Evolutionary conservation across 1,140 invertebrate species (phyloP).

Genomic region (Lithobius niger): DNA sequence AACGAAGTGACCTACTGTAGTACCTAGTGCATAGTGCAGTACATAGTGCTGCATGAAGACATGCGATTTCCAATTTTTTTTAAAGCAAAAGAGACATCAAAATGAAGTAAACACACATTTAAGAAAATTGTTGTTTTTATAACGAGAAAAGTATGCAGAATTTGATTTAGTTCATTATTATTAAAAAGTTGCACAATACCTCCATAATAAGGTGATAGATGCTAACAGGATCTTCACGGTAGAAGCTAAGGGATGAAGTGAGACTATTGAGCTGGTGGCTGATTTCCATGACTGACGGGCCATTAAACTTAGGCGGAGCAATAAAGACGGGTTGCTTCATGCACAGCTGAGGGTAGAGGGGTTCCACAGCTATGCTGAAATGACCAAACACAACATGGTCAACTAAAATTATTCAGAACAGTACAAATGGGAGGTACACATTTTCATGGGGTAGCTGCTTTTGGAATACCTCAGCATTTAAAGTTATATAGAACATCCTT

Average conservation of each 20-base stretch:
- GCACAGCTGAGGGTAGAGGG: conserved; percentile 79
- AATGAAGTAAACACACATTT: not conserved
- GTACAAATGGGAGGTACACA: too few relatives aligned
- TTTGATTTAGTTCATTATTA: not conserved
- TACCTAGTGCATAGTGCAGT: too few relatives aligned
- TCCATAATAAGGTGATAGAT: conserved; percentile 77
- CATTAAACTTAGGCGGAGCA: conserved; percentile 31
- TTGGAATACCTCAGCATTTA: too few relatives aligned
- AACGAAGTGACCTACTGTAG: too few relatives aligned
- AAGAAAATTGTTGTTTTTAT: not conserved
- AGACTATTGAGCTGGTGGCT: conserved; percentile 70
- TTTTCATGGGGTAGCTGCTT: too few relatives aligned
- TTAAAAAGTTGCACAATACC: conserved; percentile 28
- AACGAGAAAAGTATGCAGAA: not conserved
- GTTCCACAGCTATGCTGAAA: conserved; percentile 75
- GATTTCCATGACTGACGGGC: conserved; percentile 63
- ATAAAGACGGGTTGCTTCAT: conserved; percentile 46
- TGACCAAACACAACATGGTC: too few relatives aligned
- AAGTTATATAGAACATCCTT: too few relatives aligned
- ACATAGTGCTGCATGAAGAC: too few relatives aligned
- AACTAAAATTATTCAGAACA: too few relatives aligned
- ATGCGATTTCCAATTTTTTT: not conserved
- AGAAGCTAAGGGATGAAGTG: conserved; percentile 70
- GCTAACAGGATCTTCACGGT: conserved; percentile 56
- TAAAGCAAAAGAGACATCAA: not conserved